Base-by-base conservation (phyloP, 2,113 vertebrate genomes). In the Xiphophorus couchianus region DNA sequence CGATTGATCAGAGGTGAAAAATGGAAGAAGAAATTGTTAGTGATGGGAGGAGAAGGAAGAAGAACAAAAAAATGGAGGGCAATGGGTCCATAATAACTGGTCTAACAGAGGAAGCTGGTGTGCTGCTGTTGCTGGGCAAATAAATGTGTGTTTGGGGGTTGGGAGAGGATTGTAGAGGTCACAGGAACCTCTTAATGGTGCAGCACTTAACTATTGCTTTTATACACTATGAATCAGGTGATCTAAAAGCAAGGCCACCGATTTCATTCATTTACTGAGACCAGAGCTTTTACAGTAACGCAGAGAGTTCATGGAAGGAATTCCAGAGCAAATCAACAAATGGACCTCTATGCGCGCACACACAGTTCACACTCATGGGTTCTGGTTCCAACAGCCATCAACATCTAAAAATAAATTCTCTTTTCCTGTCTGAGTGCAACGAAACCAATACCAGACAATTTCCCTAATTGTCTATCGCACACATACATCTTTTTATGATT, bases 81-180 rank as follows among this genome's bases (percentile, higher is more conserved):
- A 10, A 71, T 9, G n/a, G 4, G 33, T 14, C 10, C 30, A 63
- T 15, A 72, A 84, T 81, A 80, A 89, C 79, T 85, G 83, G 85
- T 64, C 66, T 84, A 82, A 86, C 81, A 67, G 71, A 51, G 78
- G 84, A 78, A 85, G 85, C 70, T 60, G 81, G 77, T 35, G 14
- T 39, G 75, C 73, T 30, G 79, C 90, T 91, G 91, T 93, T 93
- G 90, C 90, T 80, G 84, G 86, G 89, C 44, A 85, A 71, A 90
- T 77, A 61, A 2, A 37, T 37, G 35, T 82, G 80, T 74, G 83
- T 82, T 73, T 80, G 30, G 69, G 69, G 63, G 66, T 74, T 37
- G 81, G 66, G 51, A 70, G 51, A 5, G 48, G 76, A 61, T 76
- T 27, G 72, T 2, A 51, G 81, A 87, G 88, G 88, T 88, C 86